A percentile compares a stretch with the other conserved stretches of the same genome.
Evolutionary conservation across 2,888 invertebrate species (phyloP).

Genomic region (Sarcophaga variegata): DNA sequence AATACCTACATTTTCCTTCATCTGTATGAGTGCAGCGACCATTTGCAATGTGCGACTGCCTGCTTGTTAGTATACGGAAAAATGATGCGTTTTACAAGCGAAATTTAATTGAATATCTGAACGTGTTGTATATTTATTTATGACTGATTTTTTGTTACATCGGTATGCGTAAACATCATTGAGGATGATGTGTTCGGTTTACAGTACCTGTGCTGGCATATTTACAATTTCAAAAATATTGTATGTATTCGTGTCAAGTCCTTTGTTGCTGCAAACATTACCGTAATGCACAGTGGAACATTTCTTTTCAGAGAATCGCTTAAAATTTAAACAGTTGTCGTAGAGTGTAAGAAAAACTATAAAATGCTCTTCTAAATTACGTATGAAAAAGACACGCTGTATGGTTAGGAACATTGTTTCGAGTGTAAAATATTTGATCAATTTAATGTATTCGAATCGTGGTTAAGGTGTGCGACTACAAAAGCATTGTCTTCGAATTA

Average conservation of each 20-base stretch:
- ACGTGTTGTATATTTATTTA: slow-evolving; percentile 15
- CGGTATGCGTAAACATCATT: background rate
- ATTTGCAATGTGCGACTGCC: background rate
- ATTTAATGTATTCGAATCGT: too few species aligned
- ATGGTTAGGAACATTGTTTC: too few species aligned
- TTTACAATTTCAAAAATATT: background rate
- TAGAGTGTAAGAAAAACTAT: too few species aligned
- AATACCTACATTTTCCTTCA: background rate
- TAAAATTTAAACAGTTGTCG: too few species aligned
- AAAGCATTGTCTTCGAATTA: too few species aligned
- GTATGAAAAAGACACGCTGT: too few species aligned
- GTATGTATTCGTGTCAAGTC: background rate
- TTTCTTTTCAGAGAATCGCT: too few species aligned
- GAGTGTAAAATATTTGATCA: too few species aligned
- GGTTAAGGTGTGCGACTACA: too few species aligned
- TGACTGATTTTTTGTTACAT: slow-evolving; percentile 21
- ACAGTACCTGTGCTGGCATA: background rate
- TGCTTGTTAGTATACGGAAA: background rate
- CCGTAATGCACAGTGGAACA: too few species aligned
- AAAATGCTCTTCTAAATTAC: too few species aligned
- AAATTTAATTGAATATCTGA: slow-evolving; percentile 50
- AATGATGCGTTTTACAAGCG: background rate
- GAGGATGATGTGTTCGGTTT: background rate
- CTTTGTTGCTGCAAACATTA: background rate
- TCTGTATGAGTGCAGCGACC: background rate